Conservation (phyloP, 2,888 invertebrate genomes). For the Patella caerulea region DNA sequence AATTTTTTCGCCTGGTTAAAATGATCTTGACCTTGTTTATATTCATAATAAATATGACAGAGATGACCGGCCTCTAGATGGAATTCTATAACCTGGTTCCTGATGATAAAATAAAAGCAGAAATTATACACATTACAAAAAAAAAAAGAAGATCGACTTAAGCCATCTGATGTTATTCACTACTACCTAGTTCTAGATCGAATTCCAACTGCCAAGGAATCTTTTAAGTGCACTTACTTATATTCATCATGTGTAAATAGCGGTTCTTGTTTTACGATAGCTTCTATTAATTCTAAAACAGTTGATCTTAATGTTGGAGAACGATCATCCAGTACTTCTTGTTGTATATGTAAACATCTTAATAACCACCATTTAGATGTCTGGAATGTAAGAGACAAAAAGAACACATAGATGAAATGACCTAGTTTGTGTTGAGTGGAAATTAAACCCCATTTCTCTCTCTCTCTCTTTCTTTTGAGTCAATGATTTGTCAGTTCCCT, state of each 20-base stretch:
- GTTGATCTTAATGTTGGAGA: slow-evolving; percentile 73
- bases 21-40: slow-evolving; percentile 80
- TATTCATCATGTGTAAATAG: slow-evolving; percentile 49
- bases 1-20: slow-evolving; percentile 78
- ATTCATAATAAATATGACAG: slow-evolving; percentile 82
- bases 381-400: slow-evolving; percentile 49
- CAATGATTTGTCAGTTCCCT: too few species aligned
- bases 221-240: slow-evolving; percentile 39
- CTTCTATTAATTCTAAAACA: slow-evolving; percentile 50
- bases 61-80: slow-evolving; percentile 78
- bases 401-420: too few species aligned
- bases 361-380: slow-evolving; percentile 82
- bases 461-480: too few species aligned
- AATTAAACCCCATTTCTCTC: too few species aligned
- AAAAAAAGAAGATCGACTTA: too few species aligned
- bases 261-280: slow-evolving; percentile 51
- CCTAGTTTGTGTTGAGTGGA: too few species aligned
- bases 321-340: slow-evolving; percentile 82
- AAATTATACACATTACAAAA: neutral
- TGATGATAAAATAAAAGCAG: slow-evolving; percentile 13
- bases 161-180: too few species aligned
- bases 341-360: slow-evolving; percentile 82
- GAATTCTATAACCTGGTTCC: slow-evolving; percentile 62
- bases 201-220: too few species aligned
- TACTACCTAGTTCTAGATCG: too few species aligned